phyloP scores from a whole-genome alignment of 2,888 invertebrate species.

The Fragum sueziense region DNA sequence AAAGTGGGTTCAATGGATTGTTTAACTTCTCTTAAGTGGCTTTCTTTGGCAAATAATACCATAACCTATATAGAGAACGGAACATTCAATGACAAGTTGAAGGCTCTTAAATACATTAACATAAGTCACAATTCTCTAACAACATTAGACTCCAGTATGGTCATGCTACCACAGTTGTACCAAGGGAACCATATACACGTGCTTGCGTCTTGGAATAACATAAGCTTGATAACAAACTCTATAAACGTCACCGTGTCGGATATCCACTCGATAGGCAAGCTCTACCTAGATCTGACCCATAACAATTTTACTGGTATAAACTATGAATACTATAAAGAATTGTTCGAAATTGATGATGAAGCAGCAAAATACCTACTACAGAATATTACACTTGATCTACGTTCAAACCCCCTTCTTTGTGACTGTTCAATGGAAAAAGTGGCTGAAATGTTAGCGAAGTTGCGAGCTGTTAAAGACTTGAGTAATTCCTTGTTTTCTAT shows the following conservation, averaged over 20 bases:
- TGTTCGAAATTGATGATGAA: conserved; percentile 32
- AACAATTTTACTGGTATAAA: conserved; percentile 39
- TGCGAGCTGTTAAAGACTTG: conserved; percentile 25
- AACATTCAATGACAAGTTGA: conserved; percentile 37
- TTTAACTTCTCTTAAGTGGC: conserved; percentile 14
- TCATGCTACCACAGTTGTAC: conserved; percentile 7
- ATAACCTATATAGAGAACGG: conserved; percentile 33
- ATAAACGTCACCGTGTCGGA: conserved; percentile 18
- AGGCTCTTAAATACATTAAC: conserved; percentile 8
- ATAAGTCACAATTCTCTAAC: conserved; percentile 33
- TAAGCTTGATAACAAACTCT: conserved; percentile 31
- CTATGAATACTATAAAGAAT: conserved; percentile 4
- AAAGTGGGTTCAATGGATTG: conserved; percentile 35
- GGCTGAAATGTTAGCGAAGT: conserved; percentile 10
- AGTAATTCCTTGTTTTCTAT: conserved; percentile 40
- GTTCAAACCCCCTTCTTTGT: conserved; percentile 52
- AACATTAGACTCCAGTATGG: conserved; percentile 26
- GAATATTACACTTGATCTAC: conserved; percentile 32
- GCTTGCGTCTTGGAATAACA: conserved; percentile 37
- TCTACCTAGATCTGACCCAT: conserved; percentile 1
- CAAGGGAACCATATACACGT: not conserved
- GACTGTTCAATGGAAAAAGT: conserved; percentile 38
- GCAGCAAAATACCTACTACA: not conserved
- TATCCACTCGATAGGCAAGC: not conserved
- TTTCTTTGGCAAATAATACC: conserved; percentile 31